A percentile compares a stretch with the other conserved stretches of the same genome.
These are phyloP conservation scores for Fragum sueziense DNA, from an alignment of 2,888 invertebrate genomes.

Conservation along the genomic window DNA sequence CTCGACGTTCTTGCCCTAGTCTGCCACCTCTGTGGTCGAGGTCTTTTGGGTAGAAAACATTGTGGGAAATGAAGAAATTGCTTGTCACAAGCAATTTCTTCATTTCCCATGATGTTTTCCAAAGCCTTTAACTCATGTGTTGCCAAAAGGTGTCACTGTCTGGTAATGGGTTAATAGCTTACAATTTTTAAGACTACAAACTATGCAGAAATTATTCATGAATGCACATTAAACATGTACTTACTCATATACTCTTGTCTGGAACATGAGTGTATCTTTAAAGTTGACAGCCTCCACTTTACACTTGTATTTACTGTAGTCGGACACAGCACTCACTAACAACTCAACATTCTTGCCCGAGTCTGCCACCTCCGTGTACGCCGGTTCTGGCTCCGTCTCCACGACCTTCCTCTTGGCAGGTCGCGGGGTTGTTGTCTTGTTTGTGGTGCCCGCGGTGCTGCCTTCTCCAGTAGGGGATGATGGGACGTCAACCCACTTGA, in stretches of 20 bases:
- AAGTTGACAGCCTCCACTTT: conserved; percentile 78
- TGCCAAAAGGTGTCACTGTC: no score
- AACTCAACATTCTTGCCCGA: conserved; percentile 76
- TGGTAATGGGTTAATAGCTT: no score
- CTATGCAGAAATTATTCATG: no score
- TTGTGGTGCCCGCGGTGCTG: conserved; percentile 41
- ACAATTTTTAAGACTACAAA: no score
- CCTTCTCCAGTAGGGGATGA: conserved; percentile 61
- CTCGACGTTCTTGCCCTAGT: conserved; percentile 75
- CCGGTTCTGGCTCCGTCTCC: conserved; percentile 81
- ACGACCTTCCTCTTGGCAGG: conserved; percentile 81
- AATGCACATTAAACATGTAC: no score
- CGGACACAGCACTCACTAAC: conserved; percentile 78
- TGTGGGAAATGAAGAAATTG: no score
- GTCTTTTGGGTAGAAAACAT: no score
- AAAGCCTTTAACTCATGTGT: no score
- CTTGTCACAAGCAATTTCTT: no score
- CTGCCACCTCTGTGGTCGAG: conserved; percentile 80
- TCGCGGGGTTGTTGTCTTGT: conserved; percentile 62
- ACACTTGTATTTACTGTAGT: conserved; percentile 80
- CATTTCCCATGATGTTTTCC: no score
- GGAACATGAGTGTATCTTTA: conserved; percentile 82
- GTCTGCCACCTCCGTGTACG: conserved; percentile 76
- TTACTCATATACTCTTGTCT: conserved; percentile 81
- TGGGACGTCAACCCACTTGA: conserved; percentile 81